Percentiles rank a stretch among this genome's conserved stretches.
Conservation (phyloP, 2,888 invertebrate genomes). For the Ennomos quercinarius region DNA sequence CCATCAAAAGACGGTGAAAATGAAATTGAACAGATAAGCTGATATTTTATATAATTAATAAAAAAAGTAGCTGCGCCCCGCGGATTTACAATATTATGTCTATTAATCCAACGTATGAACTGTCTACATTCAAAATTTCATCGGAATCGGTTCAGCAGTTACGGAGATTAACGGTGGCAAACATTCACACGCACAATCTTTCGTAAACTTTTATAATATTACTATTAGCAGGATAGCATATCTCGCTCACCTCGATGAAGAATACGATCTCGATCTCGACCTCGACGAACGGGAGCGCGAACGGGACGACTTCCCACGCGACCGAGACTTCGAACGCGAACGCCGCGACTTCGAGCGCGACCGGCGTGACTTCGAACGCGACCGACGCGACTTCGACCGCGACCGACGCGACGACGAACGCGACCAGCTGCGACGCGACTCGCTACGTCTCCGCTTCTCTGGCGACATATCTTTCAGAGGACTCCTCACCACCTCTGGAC, state of each 20-base stretch:
- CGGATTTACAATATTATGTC: too few relatives aligned
- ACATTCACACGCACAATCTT: too few relatives aligned
- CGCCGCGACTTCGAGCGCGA: conserved; percentile 37
- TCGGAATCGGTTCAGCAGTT: too few relatives aligned
- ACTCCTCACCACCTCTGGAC: conserved; percentile 45
- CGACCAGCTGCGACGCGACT: conserved; percentile 62
- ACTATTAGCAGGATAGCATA: conserved; percentile 8
- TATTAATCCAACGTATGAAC: too few relatives aligned
- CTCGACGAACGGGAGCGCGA: conserved; percentile 57
- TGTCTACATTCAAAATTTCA: too few relatives aligned
- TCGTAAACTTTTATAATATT: too few relatives aligned
- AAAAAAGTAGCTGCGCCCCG: too few relatives aligned
- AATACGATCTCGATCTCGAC: conserved; percentile 78
- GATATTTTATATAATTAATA: too few relatives aligned
- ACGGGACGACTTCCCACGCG: conserved; percentile 25
- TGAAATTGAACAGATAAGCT: too few relatives aligned
- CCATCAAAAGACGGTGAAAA: too few relatives aligned
- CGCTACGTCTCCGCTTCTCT: conserved; percentile 54
- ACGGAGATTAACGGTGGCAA: too few relatives aligned
- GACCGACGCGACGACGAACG: conserved; percentile 66
- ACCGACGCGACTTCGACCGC: conserved; percentile 53
- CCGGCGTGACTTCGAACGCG: conserved; percentile 41
- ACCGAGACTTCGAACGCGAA: conserved; percentile 48
- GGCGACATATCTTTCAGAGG: conserved; percentile 54
- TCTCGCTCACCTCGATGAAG: conserved; percentile 76